phyloP scores from a whole-genome alignment of 2,888 invertebrate species.

The Leucophenga maculata region DNA sequence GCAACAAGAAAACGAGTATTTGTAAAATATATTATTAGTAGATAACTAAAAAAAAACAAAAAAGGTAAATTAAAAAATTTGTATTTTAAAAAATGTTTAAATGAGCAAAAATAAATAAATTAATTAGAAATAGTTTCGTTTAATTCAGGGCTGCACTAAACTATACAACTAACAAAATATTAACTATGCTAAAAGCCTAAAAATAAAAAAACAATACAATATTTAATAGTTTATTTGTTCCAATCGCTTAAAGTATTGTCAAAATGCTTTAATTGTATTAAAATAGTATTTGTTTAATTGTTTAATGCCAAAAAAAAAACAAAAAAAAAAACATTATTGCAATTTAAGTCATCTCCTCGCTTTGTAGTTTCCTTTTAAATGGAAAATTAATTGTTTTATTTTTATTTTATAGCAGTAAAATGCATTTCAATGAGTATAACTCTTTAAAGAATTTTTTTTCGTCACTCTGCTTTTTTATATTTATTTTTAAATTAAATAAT shows the following conservation, averaged over 20 bases:
- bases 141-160: background rate
- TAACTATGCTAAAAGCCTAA: background rate
- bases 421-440: slow-evolving; percentile 66
- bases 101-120: too few relatives aligned
- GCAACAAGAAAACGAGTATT: background rate
- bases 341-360: slow-evolving; percentile 30
- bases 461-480: slow-evolving; percentile 29
- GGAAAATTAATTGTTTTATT: background rate
- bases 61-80: slow-evolving; percentile 1
- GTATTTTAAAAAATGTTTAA: slow-evolving; percentile 14
- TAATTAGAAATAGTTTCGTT: too few relatives aligned
- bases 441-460: slow-evolving; percentile 46
- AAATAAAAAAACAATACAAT: slow-evolving; percentile 12
- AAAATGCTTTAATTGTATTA: slow-evolving; percentile 6
- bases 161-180: too few relatives aligned
- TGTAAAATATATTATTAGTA: slow-evolving; percentile 9
- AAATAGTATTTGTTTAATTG: background rate
- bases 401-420: slow-evolving; percentile 23
- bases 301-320: slow-evolving; percentile 14
- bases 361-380: slow-evolving; percentile 36
- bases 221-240: slow-evolving; percentile 9
- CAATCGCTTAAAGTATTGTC: slow-evolving; percentile 18
- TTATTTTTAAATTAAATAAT: slow-evolving; percentile 2
- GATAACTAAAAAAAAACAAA: slow-evolving; percentile 6
- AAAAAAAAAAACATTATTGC: slow-evolving; percentile 26